Base-by-base conservation (phyloP, 2,888 invertebrate genomes). In the Dolichopus griseipennis region DNA sequence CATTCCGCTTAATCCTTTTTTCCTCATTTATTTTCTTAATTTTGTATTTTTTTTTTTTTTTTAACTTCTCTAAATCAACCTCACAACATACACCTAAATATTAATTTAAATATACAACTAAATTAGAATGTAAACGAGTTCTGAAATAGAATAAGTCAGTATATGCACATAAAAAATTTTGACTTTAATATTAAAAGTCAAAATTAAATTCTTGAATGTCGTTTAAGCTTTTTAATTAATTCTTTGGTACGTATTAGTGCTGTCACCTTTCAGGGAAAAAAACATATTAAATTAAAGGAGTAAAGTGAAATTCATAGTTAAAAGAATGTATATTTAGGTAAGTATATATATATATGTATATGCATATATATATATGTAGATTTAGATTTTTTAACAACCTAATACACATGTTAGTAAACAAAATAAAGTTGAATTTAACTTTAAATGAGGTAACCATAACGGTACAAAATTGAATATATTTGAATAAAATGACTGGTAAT, bases 101-200 rank as follows among this genome's bases (percentile, higher is more conserved):
- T 52, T 52, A 52, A 52, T 52, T 52, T 52, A n/a, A n/a, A 18
- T 18, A 12, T 18, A n/a, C 15, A 15, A 18, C 9, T 52, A 12
- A 10, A 37, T 37, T 1, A 7, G 37, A 37, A 10, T 37, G 37
- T 37, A 37, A 37, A 37, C 37, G 12, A 10, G 12, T 27, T 4
- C 27, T 27, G 27, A 10, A 37, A 37, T 34, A 34, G 5, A 34
- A 34, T 37, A 37, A 37, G 6, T 37, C 37, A 10, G 12, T 37
- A 37, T 52, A n/a, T 52, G 52, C 18, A 52, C 18, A 52, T 52
- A 18, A 52, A 52, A 52, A 10, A 12, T 52, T n/a, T 52, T 52
- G n/a, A 52, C 52, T 52, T 52, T 52, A 52, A 52, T 52, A 52
- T 52, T 52, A 52, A 52, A 52, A 52, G 52, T 52, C 52, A 52